Evolutionary conservation across 1,140 invertebrate species (phyloP), one percentile per base, ranked within the genome.

Genomic region (Dendrolimus kikuchii): DNA sequence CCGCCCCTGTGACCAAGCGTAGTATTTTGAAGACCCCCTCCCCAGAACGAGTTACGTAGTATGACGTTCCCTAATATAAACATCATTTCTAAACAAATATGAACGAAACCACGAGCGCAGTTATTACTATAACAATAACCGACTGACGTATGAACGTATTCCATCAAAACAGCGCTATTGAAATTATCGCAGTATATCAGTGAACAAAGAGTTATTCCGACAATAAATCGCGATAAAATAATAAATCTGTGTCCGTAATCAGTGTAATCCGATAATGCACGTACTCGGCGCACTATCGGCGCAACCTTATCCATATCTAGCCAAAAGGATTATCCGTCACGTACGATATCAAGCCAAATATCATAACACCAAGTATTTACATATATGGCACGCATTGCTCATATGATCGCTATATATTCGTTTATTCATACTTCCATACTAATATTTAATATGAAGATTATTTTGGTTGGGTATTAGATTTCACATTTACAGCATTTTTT

Each of bases 231-330:
- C 64, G 76, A 73, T 73, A 75, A 62, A 72, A 69, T 49, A 64
- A 76, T 68, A 80, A 78, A 80, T 80, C 75, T 74, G 66, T 72
- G 71, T 64, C 23, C 48, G 53, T 69, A 72, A 79, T 78, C 75
- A 49, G 43, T 48, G 57, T 78, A 74, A 81, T 81, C 78, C 51
- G 69, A 74, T 77, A 77, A 60, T 62, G 55, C 57, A 57, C 57
- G 58, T 71, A 64, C 53, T 60, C 62, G 57, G 46, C 40, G 46
- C 53, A 50, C 53, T 66, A 80, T 70, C 74, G 55, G 40, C 37
- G 7, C 39, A 40, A 55, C 52, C 51, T 53, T 57, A 67, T 59
- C 64, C 68, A 42, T 72, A 72, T 69, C 68, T 37, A 9, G 54
- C 55, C 45, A 40, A 47, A 49, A 57, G 64, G 66, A 72, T 69